Evolutionary conservation across 1,140 invertebrate genomes (phyloP).

Genomic region (Lamellibrachia luymesi): DNA sequence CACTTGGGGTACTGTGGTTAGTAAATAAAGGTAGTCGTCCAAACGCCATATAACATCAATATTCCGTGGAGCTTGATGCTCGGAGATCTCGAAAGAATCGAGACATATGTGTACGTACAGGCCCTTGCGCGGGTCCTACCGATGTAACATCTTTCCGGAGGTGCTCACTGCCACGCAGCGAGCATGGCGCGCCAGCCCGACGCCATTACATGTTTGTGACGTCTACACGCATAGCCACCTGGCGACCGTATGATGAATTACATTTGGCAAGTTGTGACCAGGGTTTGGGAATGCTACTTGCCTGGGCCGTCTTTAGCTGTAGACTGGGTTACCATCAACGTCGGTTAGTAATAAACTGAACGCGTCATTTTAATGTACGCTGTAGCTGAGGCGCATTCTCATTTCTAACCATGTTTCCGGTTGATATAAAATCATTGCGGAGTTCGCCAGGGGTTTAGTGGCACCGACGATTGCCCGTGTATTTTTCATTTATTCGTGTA

Average conservation of each 20-base stretch:
- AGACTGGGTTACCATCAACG: background rate
- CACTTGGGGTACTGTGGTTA: background rate
- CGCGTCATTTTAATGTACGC: background rate
- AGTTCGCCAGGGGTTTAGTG: too few species aligned
- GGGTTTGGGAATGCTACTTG: background rate
- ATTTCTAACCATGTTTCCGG: background rate
- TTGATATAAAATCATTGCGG: too few species aligned
- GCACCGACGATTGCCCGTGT: too few species aligned
- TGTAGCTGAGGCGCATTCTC: background rate
- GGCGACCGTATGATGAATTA: background rate
- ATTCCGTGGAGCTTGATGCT: background rate
- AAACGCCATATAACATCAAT: background rate
- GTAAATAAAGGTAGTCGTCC: background rate
- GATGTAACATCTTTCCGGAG: background rate
- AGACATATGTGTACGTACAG: background rate
- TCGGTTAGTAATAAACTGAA: background rate
- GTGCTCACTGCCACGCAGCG: background rate
- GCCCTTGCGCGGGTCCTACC: background rate
- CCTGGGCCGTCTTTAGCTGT: background rate
- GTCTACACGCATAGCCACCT: background rate
- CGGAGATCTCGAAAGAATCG: background rate
- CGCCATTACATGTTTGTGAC: slow-evolving; percentile 4
- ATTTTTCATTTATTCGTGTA: too few species aligned
- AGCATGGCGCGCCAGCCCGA: background rate
- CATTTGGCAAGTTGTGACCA: background rate